A percentile compares a stretch with the other conserved stretches of the same genome.
phyloP scores from a whole-genome alignment of 2,888 invertebrate genomes.

The Notodonta dromedarius region DNA sequence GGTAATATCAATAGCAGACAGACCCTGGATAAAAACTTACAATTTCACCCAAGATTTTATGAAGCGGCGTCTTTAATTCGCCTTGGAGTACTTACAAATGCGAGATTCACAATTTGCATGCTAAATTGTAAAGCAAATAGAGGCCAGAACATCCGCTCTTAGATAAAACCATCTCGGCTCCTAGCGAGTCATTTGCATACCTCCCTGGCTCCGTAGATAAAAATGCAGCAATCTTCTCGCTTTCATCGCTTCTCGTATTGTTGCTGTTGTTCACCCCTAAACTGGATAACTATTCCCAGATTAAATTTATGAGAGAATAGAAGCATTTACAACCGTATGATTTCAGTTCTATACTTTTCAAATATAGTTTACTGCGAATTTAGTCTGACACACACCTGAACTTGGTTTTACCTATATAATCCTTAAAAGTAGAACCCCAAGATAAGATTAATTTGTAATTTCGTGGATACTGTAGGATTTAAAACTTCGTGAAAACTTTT shows the following conservation, averaged over 20 bases:
- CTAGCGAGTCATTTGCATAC: slow-evolving; percentile 63
- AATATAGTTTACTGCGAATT: too few relatives aligned
- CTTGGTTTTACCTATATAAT: too few relatives aligned
- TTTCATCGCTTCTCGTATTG: slow-evolving; percentile 40
- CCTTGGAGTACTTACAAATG: slow-evolving; percentile 61
- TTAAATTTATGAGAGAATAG: neutral
- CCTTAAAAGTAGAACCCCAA: too few relatives aligned
- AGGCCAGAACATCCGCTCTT: slow-evolving; percentile 57
- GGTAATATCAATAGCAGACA: neutral
- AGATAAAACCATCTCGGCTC: slow-evolving; percentile 52
- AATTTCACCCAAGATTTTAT: slow-evolving; percentile 51
- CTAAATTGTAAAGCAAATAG: slow-evolving; percentile 72
- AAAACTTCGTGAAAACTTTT: too few relatives aligned
- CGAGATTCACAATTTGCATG: slow-evolving; percentile 69
- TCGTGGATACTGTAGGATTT: too few relatives aligned
- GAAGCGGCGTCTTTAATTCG: slow-evolving; percentile 61
- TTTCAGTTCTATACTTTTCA: too few relatives aligned
- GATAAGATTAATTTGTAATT: too few relatives aligned
- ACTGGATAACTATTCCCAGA: slow-evolving; percentile 23
- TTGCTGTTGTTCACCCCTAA: slow-evolving; percentile 23
- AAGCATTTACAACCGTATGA: too few relatives aligned
- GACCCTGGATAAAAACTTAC: slow-evolving; percentile 35
- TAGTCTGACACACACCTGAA: too few relatives aligned
- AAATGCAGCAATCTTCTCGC: slow-evolving; percentile 58
- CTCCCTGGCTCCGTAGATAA: slow-evolving; percentile 50